Evolutionary conservation across 1,140 invertebrate species (phyloP).

Genomic region (Phocides pigmalion): DNA sequence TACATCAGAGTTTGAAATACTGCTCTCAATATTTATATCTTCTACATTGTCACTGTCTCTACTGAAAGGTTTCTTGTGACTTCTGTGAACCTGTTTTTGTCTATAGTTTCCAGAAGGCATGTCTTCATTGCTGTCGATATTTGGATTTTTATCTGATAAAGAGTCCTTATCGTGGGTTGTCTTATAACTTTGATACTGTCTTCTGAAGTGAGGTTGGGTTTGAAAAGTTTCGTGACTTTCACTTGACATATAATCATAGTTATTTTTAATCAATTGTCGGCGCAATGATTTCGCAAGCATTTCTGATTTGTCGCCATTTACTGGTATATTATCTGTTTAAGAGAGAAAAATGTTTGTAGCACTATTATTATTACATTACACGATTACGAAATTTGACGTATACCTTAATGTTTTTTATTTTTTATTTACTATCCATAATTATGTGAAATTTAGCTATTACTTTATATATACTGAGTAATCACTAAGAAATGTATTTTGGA

Average conservation of each 20-base stretch:
- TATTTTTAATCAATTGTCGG: constrained; percentile 47
- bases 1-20: neutral
- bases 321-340: neutral
- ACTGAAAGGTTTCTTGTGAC: neutral
- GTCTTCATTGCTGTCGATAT: no score
- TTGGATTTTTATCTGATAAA: neutral
- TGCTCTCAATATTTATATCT: neutral
- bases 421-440: no score
- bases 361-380: no score
- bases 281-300: constrained; percentile 5
- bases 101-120: neutral
- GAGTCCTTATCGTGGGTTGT: neutral
- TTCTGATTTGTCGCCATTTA: neutral
- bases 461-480: no score
- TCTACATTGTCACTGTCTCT: neutral
- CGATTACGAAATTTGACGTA: no score
- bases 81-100: neutral
- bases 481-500: no score
- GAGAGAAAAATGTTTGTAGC: no score
- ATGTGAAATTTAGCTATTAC: no score
- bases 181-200: neutral
- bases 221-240: constrained; percentile 10
- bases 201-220: neutral
- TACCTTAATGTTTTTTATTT: no score
- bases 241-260: constrained; percentile 48